Evolutionary conservation across 2,888 invertebrate genomes (phyloP).

Genomic region (Podotricha telesiphe): DNA sequence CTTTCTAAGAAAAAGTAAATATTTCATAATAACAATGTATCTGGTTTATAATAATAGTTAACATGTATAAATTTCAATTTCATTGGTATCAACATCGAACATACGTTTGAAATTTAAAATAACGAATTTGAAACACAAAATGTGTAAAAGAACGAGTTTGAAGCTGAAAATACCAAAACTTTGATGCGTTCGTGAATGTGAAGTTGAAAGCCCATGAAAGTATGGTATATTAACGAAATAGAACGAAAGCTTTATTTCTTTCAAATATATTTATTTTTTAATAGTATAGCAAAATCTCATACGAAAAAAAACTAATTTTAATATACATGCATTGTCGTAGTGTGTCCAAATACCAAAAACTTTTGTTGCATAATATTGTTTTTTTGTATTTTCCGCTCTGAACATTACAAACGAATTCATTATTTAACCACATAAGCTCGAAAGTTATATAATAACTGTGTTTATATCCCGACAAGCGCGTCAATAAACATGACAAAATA

Average conservation of each 20-base stretch:
- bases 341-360: background rate
- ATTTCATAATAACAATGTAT: background rate
- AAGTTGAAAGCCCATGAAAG: too few relatives aligned
- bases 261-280: background rate
- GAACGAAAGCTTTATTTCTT: background rate
- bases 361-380: background rate
- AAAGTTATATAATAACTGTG: slow-evolving; percentile 46
- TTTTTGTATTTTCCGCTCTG: background rate
- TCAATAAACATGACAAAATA: slow-evolving; percentile 81
- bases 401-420: slow-evolving; percentile 24
- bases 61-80: too few relatives aligned
- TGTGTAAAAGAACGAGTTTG: too few relatives aligned
- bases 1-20: slow-evolving; percentile 1
- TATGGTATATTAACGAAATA: too few relatives aligned
- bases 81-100: too few relatives aligned
- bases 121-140: too few relatives aligned
- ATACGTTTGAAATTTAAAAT: too few relatives aligned
- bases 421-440: slow-evolving; percentile 36
- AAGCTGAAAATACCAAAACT: too few relatives aligned
- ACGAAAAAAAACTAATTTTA: background rate
- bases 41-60: background rate
- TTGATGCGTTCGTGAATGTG: too few relatives aligned
- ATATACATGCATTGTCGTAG: background rate
- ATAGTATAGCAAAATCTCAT: background rate
- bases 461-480: slow-evolving; percentile 59